These are phyloP conservation scores for Physocephala rufipes DNA, from an alignment of 2,888 invertebrate genomes.

Conservation along the genomic window DNA sequence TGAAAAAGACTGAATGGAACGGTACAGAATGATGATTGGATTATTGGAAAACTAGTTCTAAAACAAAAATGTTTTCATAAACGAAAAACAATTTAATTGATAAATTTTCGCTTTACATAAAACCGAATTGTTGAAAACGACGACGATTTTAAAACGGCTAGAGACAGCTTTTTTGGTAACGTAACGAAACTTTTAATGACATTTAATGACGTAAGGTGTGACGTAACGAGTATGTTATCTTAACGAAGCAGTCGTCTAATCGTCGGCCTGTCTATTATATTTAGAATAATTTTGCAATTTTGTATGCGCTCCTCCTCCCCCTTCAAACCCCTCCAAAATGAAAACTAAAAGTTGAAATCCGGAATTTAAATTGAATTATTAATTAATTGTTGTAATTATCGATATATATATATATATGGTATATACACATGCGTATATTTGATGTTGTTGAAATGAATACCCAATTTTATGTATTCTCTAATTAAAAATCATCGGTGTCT, in stretches of 20 bases:
- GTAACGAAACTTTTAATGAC: not conserved
- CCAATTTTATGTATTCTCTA: constrained; percentile 19
- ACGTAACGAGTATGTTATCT: no score
- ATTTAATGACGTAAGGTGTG: no score
- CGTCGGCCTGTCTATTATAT: constrained; percentile 17
- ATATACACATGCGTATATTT: constrained; percentile 14
- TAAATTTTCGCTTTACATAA: not conserved
- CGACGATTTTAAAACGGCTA: no score
- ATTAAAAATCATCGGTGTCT: constrained; percentile 35
- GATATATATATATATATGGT: no score
- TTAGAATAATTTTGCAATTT: constrained; percentile 38
- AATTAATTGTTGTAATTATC: constrained; percentile 35
- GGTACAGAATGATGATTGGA: constrained; percentile 10
- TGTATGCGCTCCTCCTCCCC: constrained; percentile 34
- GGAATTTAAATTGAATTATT: constrained; percentile 14
- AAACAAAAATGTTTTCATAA: not conserved
- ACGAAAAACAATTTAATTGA: not conserved
- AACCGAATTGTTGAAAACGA: not conserved
- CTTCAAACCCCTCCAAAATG: no score
- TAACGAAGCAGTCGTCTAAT: not conserved
- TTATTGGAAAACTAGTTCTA: no score
- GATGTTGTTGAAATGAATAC: constrained; percentile 31
- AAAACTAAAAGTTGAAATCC: not conserved
- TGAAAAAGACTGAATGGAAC: constrained; percentile 31
- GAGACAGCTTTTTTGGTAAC: not conserved